Evolutionary conservation across 2,797 vertebrate genomes (phyloP), one percentile per base, ranked within the genome.

Genomic region (Sebastes steindachneri): DNA sequence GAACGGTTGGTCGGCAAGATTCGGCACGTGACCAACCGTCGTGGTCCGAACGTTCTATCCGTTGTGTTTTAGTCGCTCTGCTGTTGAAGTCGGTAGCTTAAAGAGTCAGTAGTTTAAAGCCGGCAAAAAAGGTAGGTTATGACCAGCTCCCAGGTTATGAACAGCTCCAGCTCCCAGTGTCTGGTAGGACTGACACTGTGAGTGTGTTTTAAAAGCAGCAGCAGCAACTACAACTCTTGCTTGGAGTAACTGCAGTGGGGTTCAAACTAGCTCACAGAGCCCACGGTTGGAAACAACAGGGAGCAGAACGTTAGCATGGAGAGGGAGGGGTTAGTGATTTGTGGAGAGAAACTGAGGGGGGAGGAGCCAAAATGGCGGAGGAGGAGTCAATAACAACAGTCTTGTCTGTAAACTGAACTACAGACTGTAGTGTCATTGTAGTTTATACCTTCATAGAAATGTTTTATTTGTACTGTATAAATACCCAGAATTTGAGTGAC

Each of bases 361-460:
- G 90, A 73, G 86, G 91, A 84, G 5, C 60, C 31, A 82, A 19
- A 1, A 63, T 9, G 12, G n/a, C 2, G 62, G 33, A 82, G 85
- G 81, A 81, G 95, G 95, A 88, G 95, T 58, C 80, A 80, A 53
- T 4, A 63, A 67, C 53, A 73, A 88, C 64, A 81, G 68, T 4
- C 23, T 78, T 78, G 65, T 85, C 41, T 78, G 58, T 60, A 69
- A 77, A 67, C 73, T 76, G 62, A 62, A 71, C 68, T 55, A 77
- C 59, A 82, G 28, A 25, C 51, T 3, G 1, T 9, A 28, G 15
- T 83, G 28, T 51, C 2, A n/a, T 26, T 77, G 62, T 68, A 19
- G 21, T 12, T 31, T 21, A 26, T 35, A 7, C n/a, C 26, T 72
- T 37, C 15, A 19, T 3, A 48, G 41, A 2, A 48, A 48, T 48